Base-by-base conservation (phyloP, 2,797 vertebrate species). In the Psittacula echo region DNA sequence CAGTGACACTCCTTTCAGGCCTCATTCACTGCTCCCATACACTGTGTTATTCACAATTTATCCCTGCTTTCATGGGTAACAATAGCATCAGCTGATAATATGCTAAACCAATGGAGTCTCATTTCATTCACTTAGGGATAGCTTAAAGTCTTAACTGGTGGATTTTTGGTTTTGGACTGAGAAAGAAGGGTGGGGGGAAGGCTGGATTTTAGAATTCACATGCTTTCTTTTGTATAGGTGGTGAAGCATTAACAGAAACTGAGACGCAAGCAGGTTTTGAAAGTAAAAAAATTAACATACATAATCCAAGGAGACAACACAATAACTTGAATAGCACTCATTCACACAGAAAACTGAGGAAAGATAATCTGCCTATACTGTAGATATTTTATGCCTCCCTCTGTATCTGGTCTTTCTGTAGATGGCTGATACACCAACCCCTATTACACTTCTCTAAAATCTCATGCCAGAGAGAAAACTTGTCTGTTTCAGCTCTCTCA, bases 41-140 rank as follows among this genome's bases (percentile, higher is more conserved):
- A 13, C 78, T 30, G 23, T 1, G 1, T 58, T 34, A 62, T 41
- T 77, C 85, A 90, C 42, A 72, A 85, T 65, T 74, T 77, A 75
- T 60, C 54, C 44, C 47, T n/a, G 53, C 70, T 93, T 91, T 91
- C 66, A 67, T 5, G 48, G 53, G 37, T 42, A 68, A 83, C 89
- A 87, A 80, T 8, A 74, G 72, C 53, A 91, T 87, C 93, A 93
- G 79, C 75, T 94, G 85, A 81, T 84, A 75, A 66, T 10, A 58
- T 41, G 21, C 23, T 56, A 70, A 66, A 79, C 37, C 56, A 82
- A 67, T 27, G 29, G 41, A 89, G 68, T 71, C 66, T 88, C 26
- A 66, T 47, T 93, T 86, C 58, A 48, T 78, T 90, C 65, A 81
- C 65, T 67, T 83, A 21, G 39, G 53, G 29, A 51, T 61, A 89